Conservation (phyloP, 2,797 vertebrate species). For the Synanceia verrucosa region DNA sequence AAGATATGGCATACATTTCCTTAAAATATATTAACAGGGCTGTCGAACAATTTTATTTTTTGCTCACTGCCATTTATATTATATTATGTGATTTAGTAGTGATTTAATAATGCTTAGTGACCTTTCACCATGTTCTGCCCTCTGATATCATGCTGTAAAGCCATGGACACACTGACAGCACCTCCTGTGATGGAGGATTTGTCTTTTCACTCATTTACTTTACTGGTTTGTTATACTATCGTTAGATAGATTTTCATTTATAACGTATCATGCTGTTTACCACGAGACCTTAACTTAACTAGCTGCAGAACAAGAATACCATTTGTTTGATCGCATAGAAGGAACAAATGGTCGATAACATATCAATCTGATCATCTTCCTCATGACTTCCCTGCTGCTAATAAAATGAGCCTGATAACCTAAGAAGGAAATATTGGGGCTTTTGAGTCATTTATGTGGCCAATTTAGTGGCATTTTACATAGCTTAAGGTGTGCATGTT, state of each 20-base stretch:
- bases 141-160: not conserved
- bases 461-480: not conserved
- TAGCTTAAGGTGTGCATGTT: not conserved
- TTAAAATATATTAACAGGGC: not conserved
- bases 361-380: not conserved
- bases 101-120: not conserved
- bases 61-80: too few species aligned
- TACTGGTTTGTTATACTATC: not conserved
- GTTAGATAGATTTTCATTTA: not conserved
- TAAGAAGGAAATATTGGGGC: not conserved
- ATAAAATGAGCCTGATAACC: not conserved
- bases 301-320: conserved; percentile 1
- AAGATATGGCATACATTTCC: not conserved
- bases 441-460: not conserved
- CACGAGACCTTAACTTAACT: not conserved
- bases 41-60: not conserved
- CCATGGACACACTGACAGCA: not conserved
- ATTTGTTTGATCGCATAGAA: not conserved
- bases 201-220: not conserved
- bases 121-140: not conserved
- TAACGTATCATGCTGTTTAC: not conserved
- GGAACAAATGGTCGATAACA: not conserved
- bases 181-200: not conserved
- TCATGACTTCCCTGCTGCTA: not conserved
- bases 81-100: too few species aligned